phyloP scores from a whole-genome alignment of 1,140 invertebrate genomes.

The Oreohelix idahoensis region DNA sequence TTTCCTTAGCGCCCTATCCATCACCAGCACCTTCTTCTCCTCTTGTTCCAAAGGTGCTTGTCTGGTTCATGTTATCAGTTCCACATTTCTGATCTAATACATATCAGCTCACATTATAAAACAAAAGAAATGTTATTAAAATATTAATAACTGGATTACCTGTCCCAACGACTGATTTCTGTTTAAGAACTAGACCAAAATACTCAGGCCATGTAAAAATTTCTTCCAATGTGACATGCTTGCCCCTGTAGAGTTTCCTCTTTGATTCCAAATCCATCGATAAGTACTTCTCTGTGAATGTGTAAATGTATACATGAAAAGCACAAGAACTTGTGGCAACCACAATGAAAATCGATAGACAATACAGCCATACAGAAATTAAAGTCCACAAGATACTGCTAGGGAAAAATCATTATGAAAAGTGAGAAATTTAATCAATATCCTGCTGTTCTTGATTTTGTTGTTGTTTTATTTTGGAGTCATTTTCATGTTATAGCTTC shows the following conservation, averaged over 20 bases:
- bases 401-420: too few species aligned
- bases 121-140: neutral
- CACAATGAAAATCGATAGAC: too few species aligned
- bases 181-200: neutral
- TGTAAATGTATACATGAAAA: neutral
- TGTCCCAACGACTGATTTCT: neutral
- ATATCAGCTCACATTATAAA: neutral
- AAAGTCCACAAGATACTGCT: too few species aligned
- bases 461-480: too few species aligned
- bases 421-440: too few species aligned
- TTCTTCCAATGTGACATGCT: neutral
- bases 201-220: constrained; percentile 7
- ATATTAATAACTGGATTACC: neutral
- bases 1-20: too few species aligned
- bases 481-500: too few species aligned
- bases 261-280: neutral
- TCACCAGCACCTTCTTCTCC: too few species aligned
- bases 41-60: too few species aligned
- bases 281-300: neutral
- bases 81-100: neutral
- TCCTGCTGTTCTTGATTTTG: too few species aligned
- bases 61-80: too few species aligned
- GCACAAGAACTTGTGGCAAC: neutral
- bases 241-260: neutral
- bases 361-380: too few species aligned